phyloP scores from a whole-genome alignment of 2,113 vertebrate species.

The Physeter macrocephalus region DNA sequence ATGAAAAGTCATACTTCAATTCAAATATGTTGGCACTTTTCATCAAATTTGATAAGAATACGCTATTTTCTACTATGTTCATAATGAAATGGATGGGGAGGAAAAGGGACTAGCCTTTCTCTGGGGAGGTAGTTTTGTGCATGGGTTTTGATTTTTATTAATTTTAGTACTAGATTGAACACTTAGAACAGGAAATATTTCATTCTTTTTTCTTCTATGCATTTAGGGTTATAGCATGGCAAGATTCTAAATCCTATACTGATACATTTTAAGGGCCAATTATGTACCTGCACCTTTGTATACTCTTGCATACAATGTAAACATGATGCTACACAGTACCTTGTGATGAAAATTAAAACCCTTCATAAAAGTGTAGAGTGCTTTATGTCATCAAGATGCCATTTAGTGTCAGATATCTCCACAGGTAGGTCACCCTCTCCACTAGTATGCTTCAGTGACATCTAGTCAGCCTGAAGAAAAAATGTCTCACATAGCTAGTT shows the following conservation, averaged over 20 bases:
- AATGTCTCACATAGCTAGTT: background rate
- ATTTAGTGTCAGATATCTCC: background rate
- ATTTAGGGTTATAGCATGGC: background rate
- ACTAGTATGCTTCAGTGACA: background rate
- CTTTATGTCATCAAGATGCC: background rate
- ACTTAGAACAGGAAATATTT: constrained; percentile 55
- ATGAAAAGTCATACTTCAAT: constrained; percentile 91
- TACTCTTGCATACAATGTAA: background rate
- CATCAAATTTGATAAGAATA: constrained; percentile 83
- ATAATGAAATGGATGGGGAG: constrained; percentile 74
- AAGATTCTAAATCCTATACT: background rate
- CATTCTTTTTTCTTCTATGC: background rate
- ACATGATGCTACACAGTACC: background rate
- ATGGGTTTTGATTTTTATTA: constrained; percentile 62
- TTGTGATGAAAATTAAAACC: background rate
- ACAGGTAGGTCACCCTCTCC: background rate
- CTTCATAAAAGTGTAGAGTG: background rate
- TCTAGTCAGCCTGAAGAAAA: background rate
- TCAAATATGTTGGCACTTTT: constrained; percentile 82
- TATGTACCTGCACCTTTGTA: background rate
- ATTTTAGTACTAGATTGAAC: constrained; percentile 15
- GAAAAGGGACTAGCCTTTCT: constrained; percentile 86
- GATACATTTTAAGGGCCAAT: background rate
- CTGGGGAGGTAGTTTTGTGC: constrained; percentile 91
- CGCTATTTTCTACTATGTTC: constrained; percentile 88